A percentile compares a stretch with the other conserved stretches of the same genome.
These are phyloP conservation scores for Corythoichthys haematopterus DNA, from an alignment of 2,113 vertebrate genomes.

Conservation along the genomic window DNA sequence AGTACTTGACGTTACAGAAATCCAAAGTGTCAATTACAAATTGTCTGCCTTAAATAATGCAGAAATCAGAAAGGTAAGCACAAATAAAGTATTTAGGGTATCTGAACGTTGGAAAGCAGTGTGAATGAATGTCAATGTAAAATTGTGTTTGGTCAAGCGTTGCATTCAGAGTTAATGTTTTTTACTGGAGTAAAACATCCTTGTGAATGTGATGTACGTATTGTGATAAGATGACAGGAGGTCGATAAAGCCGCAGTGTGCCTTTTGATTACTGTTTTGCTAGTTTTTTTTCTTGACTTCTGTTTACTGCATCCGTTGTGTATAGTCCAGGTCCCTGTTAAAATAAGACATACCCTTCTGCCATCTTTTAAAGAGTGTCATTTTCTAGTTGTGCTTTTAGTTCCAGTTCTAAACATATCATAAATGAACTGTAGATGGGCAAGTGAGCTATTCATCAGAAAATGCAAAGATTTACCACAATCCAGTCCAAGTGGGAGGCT, in stretches of 20 bases:
- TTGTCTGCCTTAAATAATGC: background rate
- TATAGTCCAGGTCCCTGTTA: conserved; percentile 6
- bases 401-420: background rate
- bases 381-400: background rate
- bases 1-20: background rate
- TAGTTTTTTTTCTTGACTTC: conserved; percentile 36
- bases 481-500: background rate
- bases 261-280: conserved; percentile 14
- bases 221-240: conserved; percentile 7
- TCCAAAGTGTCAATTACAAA: background rate
- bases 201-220: conserved; percentile 26
- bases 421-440: background rate
- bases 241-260: conserved; percentile 12
- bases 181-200: background rate
- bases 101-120: conserved; percentile 4
- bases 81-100: background rate
- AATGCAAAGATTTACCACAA: conserved; percentile 15
- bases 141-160: background rate
- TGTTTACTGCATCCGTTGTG: conserved; percentile 33
- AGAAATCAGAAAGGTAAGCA: conserved; percentile 3
- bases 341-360: conserved; percentile 1
- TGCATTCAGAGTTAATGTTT: background rate
- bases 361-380: background rate
- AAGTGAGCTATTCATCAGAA: conserved; percentile 31
- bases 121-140: conserved; percentile 5